These are phyloP conservation scores for Sminthurides bifidus DNA, from an alignment of 1,140 invertebrate genomes.

Conservation along the genomic window DNA sequence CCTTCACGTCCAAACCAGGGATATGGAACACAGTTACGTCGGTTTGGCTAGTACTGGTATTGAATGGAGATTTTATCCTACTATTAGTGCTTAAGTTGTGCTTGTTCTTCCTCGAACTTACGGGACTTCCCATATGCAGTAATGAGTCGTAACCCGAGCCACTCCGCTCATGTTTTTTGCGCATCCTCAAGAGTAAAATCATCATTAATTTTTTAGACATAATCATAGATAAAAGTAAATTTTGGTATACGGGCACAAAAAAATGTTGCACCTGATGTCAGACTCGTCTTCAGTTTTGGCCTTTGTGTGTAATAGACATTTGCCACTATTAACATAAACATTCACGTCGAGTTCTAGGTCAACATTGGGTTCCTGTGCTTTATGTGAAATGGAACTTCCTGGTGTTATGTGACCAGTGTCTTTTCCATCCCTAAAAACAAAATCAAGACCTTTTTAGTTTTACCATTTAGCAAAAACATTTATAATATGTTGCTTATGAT, in stretches of 20 bases:
- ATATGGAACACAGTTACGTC: slow-evolving; percentile 86
- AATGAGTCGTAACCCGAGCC: slow-evolving; percentile 22
- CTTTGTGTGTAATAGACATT: slow-evolving; percentile 91
- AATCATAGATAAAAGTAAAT: background rate
- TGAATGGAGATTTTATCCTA: slow-evolving; percentile 34
- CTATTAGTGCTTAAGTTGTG: slow-evolving; percentile 32
- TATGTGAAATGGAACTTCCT: slow-evolving; percentile 36
- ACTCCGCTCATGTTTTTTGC: slow-evolving; percentile 30
- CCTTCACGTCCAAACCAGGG: slow-evolving; percentile 86
- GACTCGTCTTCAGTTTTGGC: slow-evolving; percentile 51
- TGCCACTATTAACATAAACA: slow-evolving; percentile 90
- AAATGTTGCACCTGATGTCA: background rate
- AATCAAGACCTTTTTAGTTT: background rate
- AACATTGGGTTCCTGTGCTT: slow-evolving; percentile 78
- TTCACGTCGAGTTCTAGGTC: slow-evolving; percentile 94
- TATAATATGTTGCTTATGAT: background rate
- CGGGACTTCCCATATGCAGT: slow-evolving; percentile 22
- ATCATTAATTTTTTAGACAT: background rate
- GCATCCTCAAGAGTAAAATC: slow-evolving; percentile 10
- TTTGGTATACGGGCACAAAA: too few relatives aligned
- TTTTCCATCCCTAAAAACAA: slow-evolving; percentile 7
- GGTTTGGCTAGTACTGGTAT: slow-evolving; percentile 42
- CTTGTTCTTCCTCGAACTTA: slow-evolving; percentile 21
- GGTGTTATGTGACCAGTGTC: slow-evolving; percentile 26
- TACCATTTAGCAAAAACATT: background rate